These are phyloP conservation scores for Chitala chitala DNA, from an alignment of 2,113 vertebrate species.

Conservation along the genomic window DNA sequence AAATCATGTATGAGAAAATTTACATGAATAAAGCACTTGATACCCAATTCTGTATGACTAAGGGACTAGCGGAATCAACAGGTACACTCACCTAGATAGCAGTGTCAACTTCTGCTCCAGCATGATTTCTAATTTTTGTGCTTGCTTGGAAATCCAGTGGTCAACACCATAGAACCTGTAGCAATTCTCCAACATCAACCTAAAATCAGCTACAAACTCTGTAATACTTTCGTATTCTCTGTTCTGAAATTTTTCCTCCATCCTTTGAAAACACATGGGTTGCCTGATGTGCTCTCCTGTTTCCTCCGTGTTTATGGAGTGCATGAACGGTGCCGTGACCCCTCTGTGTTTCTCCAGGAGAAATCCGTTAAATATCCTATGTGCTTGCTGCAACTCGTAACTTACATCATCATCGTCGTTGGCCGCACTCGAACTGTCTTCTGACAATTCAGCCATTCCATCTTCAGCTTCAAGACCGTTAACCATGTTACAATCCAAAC, in stretches of 20 bases:
- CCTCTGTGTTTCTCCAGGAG: constrained; percentile 81
- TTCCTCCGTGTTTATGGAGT: constrained; percentile 56
- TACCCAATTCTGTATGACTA: no score
- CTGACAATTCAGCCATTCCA: constrained; percentile 47
- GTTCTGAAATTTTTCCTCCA: constrained; percentile 80
- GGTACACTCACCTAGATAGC: constrained; percentile 74
- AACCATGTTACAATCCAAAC: constrained; percentile 23
- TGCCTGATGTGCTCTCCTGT: constrained; percentile 37
- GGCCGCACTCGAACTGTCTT: constrained; percentile 45
- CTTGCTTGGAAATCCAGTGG: constrained; percentile 95
- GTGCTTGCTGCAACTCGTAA: constrained; percentile 82
- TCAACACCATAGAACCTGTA: constrained; percentile 87
- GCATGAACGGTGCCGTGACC: constrained; percentile 73
- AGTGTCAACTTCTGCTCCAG: constrained; percentile 91
- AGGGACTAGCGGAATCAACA: not conserved
- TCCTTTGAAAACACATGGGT: constrained; percentile 72
- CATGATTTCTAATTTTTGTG: constrained; percentile 91
- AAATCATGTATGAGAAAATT: no score
- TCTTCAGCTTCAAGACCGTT: constrained; percentile 12
- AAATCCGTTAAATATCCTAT: constrained; percentile 81
- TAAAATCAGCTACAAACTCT: constrained; percentile 90
- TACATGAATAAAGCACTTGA: no score
- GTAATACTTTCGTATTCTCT: constrained; percentile 80
- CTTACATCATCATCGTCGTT: constrained; percentile 63
- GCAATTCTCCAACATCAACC: constrained; percentile 86